Evolutionary conservation across 2,888 invertebrate species (phyloP).

Genomic region (Myopa testacea): DNA sequence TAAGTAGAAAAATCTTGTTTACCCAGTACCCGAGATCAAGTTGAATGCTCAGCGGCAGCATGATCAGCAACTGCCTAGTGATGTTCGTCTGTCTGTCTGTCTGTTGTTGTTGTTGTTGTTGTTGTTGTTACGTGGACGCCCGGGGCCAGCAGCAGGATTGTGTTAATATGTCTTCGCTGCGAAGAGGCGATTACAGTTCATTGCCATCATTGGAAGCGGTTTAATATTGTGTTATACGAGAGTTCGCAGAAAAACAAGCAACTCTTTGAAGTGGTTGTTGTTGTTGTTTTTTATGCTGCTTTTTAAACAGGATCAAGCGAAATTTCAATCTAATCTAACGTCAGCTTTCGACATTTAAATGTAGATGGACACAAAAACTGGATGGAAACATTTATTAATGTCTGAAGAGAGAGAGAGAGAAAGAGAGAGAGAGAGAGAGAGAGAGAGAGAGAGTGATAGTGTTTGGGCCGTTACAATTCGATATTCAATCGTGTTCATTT

Average conservation of each 20-base stretch:
- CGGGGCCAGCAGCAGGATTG: not conserved
- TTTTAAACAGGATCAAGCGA: not conserved
- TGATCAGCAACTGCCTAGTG: constrained; percentile 40
- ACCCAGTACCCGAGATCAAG: constrained; percentile 65
- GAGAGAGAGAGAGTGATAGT: too few species aligned
- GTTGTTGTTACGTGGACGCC: not conserved
- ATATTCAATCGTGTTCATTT: too few species aligned
- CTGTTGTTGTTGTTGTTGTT: constrained; percentile 9
- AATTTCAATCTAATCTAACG: not conserved
- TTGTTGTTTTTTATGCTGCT: not conserved
- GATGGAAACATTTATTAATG: too few species aligned
- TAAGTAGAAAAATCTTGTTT: constrained; percentile 57
- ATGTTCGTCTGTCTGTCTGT: not conserved
- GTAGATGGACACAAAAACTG: too few species aligned
- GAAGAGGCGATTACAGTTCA: constrained; percentile 13
- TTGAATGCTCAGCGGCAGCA: constrained; percentile 54
- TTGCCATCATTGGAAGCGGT: constrained; percentile 11
- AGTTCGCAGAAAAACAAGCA: not conserved
- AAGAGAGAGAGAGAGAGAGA: too few species aligned
- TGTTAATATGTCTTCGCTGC: not conserved
- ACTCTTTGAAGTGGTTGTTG: not conserved
- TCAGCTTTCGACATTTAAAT: not conserved
- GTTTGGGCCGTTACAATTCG: too few species aligned
- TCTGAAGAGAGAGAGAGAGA: too few species aligned
- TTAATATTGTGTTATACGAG: not conserved